Conservation (phyloP, 2,797 vertebrate genomes). For the Anisognathus igniventris region DNA sequence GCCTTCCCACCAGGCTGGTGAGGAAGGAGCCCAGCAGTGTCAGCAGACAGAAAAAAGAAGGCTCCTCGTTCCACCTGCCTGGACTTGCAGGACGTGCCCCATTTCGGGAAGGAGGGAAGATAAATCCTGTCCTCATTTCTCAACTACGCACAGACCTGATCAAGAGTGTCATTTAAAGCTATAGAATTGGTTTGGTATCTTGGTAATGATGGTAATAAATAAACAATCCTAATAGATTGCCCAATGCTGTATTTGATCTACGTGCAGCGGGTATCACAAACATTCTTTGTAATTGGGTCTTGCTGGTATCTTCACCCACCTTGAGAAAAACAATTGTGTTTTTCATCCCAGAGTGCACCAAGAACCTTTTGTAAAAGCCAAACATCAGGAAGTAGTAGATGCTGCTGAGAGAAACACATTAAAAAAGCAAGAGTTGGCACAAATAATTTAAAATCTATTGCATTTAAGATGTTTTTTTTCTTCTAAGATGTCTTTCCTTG, state of each 20-base stretch:
- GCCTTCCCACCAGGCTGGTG: neutral
- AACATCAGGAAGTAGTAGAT: neutral
- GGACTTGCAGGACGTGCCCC: neutral
- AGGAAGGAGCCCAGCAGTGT: neutral
- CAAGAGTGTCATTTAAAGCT: neutral
- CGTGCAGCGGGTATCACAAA: neutral
- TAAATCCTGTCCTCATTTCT: neutral
- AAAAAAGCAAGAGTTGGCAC: neutral
- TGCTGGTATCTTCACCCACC: neutral
- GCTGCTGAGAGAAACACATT: neutral
- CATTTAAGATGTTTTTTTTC: neutral
- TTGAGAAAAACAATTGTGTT: neutral
- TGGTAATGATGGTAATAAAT: neutral
- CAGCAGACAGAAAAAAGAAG: neutral
- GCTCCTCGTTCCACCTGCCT: neutral
- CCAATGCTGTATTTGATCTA: neutral
- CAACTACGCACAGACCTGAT: neutral
- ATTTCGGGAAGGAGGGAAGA: neutral
- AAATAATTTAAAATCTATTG: neutral
- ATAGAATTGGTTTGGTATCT: neutral
- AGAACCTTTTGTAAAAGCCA: neutral
- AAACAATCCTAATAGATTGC: neutral
- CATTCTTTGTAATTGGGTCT: neutral
- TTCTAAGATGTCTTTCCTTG: neutral
- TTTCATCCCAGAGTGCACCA: neutral